Conservation (phyloP, 2,113 vertebrate species). For the Triplophysa dalaica region DNA sequence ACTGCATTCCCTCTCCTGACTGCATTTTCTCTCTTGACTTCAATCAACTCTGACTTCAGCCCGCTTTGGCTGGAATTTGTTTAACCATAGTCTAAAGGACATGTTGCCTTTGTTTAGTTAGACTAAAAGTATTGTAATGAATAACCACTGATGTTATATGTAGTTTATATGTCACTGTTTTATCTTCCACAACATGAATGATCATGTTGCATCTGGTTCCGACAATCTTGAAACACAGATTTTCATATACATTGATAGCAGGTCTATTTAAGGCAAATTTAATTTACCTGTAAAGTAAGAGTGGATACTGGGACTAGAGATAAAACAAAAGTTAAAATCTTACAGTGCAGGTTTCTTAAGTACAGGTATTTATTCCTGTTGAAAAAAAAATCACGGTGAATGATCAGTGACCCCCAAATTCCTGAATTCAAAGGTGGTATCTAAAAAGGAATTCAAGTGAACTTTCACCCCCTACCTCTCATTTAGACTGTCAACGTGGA, state of each 20-base stretch:
- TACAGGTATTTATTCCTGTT: background rate
- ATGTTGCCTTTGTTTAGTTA: conserved; percentile 57
- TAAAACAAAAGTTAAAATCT: background rate
- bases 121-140: conserved; percentile 36
- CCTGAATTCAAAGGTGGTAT: conserved; percentile 35
- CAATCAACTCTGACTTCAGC: conserved; percentile 40
- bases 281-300: background rate
- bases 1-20: conserved; percentile 32
- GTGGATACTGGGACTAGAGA: background rate
- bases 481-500: conserved; percentile 5
- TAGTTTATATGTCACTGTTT: background rate
- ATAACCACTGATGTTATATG: conserved; percentile 2
- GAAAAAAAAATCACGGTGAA: conserved; percentile 1
- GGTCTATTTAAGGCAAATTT: background rate
- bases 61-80: conserved; percentile 46
- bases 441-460: conserved; percentile 42
- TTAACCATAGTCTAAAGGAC: conserved; percentile 58
- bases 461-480: conserved; percentile 41
- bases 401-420: conserved; percentile 34
- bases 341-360: background rate
- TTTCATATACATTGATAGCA: background rate
- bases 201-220: background rate
- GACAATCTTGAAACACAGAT: background rate
- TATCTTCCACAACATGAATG: background rate
- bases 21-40: conserved; percentile 39